Percentiles rank a stretch among this genome's conserved stretches.
Evolutionary conservation across 2,888 invertebrate genomes (phyloP).

Genomic region (Andrena marginata): DNA sequence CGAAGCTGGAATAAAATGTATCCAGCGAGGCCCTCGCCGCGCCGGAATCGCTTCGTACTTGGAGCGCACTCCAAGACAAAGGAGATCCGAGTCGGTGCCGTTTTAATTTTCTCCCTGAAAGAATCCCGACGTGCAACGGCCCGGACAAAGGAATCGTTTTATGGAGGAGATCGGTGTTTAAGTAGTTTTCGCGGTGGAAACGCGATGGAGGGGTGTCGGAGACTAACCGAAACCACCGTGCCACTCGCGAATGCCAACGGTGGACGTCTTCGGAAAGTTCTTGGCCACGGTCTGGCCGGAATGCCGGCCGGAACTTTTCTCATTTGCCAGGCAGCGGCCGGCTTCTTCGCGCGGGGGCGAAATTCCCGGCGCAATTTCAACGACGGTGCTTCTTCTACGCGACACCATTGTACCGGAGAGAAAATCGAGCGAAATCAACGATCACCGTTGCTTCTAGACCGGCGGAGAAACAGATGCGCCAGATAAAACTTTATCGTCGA

Average conservation of each 20-base stretch:
- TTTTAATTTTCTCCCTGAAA: constrained; percentile 14
- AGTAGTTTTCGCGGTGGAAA: constrained; percentile 17
- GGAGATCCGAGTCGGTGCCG: not conserved
- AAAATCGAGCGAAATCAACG: not conserved
- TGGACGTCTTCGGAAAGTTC: constrained; percentile 56
- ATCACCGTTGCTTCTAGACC: not conserved
- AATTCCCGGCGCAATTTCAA: constrained; percentile 32
- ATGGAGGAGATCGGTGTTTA: constrained; percentile 10
- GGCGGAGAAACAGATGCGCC: not conserved
- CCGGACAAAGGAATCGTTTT: not conserved
- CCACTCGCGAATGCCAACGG: constrained; percentile 48
- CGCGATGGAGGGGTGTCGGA: constrained; percentile 25
- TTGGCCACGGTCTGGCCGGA: constrained; percentile 20
- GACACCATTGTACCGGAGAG: not conserved
- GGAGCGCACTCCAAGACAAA: not conserved
- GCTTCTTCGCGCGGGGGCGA: constrained; percentile 8
- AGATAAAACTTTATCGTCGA: constrained; percentile 7
- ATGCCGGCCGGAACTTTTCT: constrained; percentile 60
- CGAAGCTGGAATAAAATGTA: not conserved
- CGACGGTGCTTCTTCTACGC: not conserved
- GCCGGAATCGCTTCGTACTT: not conserved
- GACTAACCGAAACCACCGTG: constrained; percentile 16
- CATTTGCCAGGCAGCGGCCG: constrained; percentile 51
- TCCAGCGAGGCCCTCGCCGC: not conserved
- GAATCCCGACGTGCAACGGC: not conserved